Percentiles rank a stretch among this genome's conserved stretches.
phyloP scores from a whole-genome alignment of 2,113 vertebrate species.

The Oncorhynchus clarkii region DNA sequence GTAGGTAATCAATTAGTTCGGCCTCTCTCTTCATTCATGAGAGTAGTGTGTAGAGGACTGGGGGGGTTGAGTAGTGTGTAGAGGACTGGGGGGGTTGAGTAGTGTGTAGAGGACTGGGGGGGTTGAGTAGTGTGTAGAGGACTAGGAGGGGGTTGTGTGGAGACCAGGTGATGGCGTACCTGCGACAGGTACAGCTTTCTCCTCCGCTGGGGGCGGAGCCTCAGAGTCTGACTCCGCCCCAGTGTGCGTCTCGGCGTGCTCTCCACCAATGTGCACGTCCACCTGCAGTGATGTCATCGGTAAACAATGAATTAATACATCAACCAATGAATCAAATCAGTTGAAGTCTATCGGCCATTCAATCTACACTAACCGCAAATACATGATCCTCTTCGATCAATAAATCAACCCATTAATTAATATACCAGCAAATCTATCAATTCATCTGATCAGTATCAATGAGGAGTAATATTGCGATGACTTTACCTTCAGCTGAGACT shows the following conservation, averaged over 20 bases:
- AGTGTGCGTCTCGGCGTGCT: conserved; percentile 71
- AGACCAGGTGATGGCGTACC: conserved; percentile 46
- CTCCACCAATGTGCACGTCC: conserved; percentile 70
- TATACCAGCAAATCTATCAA: no score
- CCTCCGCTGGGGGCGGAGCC: conserved; percentile 35
- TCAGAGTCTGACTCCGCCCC: conserved; percentile 62
- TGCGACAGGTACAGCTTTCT: conserved; percentile 49
- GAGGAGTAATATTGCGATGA: neutral
- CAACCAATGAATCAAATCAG: neutral
- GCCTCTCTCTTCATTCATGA: neutral
- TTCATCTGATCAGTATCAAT: neutral
- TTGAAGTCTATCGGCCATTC: neutral
- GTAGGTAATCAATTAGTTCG: no score
- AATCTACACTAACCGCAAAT: neutral
- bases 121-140: no score
- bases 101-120: no score
- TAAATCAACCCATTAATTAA: no score
- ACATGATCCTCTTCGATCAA: no score
- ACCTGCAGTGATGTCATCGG: conserved; percentile 60
- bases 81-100: no score
- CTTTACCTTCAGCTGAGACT: conserved; percentile 67
- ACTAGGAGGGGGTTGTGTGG: no score
- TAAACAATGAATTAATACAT: neutral
- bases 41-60: neutral
- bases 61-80: no score